Conservation (phyloP, 1,140 invertebrate genomes). For the Aphelinus atriplicis region DNA sequence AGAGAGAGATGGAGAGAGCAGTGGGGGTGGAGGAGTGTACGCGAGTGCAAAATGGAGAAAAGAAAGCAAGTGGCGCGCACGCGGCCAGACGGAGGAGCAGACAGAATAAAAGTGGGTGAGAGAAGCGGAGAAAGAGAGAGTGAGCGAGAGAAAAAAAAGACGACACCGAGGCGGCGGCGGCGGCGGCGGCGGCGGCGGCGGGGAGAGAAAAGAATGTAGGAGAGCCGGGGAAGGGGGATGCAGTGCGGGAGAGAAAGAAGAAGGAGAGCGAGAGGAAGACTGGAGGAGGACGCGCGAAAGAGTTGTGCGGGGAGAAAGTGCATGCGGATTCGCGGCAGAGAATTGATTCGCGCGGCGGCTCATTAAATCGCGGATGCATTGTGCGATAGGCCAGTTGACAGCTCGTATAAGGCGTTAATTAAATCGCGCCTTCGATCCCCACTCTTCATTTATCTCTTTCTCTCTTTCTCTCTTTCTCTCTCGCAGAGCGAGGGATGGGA, state of each 20-base stretch:
- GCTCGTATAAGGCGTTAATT: slow-evolving; percentile 54
- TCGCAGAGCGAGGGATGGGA: too few relatives aligned
- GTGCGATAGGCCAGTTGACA: slow-evolving; percentile 44
- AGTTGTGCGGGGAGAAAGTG: neutral
- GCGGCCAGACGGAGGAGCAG: neutral
- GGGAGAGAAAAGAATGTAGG: too few relatives aligned
- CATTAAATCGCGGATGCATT: slow-evolving; percentile 53
- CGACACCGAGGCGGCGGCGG: too few relatives aligned
- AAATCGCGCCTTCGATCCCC: neutral
- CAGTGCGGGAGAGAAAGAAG: neutral
- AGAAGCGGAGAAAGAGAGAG: neutral
- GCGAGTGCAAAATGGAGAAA: slow-evolving; percentile 12
- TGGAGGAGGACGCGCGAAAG: neutral
- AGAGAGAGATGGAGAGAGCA: slow-evolving; percentile 30
- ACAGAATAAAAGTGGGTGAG: neutral
- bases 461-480: too few relatives aligned
- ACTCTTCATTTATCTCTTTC: too few relatives aligned
- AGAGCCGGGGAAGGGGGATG: too few relatives aligned
- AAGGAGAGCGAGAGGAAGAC: slow-evolving; percentile 12
- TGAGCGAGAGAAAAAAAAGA: neutral
- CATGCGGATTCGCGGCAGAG: slow-evolving; percentile 25
- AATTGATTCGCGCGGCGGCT: slow-evolving; percentile 54
- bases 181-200: too few relatives aligned
- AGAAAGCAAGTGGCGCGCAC: neutral
- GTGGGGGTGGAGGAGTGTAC: slow-evolving; percentile 19